Percentiles rank a stretch among this genome's conserved stretches.
phyloP scores from a whole-genome alignment of 2,113 vertebrate genomes.

The Hippocampus barbouri region DNA sequence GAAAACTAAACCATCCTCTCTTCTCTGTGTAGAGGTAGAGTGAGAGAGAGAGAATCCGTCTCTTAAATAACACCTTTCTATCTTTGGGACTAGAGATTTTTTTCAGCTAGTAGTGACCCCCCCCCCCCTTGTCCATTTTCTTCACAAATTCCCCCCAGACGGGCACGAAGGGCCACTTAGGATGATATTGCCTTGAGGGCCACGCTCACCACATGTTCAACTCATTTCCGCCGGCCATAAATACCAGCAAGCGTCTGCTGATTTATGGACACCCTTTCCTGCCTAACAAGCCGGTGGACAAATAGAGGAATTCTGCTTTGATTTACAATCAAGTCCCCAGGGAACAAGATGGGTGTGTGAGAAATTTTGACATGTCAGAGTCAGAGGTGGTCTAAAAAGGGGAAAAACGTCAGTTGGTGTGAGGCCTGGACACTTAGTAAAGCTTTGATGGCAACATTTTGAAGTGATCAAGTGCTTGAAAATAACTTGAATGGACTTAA shows the following conservation, averaged over 20 bases:
- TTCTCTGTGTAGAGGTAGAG: no score
- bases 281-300: constrained; percentile 67
- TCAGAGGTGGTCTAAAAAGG: neutral
- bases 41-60: no score
- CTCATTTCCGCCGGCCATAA: constrained; percentile 63
- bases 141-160: constrained; percentile 55
- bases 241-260: constrained; percentile 57
- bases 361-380: neutral
- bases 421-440: neutral
- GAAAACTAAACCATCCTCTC: neutral
- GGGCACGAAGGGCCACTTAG: constrained; percentile 71
- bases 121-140: constrained; percentile 6
- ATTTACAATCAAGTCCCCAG: constrained; percentile 55
- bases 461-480: neutral
- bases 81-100: neutral
- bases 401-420: neutral
- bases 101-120: constrained; percentile 26
- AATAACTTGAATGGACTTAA: neutral
- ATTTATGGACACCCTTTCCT: constrained; percentile 67
- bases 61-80: no score
- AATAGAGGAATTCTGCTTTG: constrained; percentile 61
- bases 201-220: constrained; percentile 61
- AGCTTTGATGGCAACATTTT: neutral
- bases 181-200: constrained; percentile 66
- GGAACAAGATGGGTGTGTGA: constrained; percentile 5